Conservation (phyloP, 1,140 invertebrate species). For the Achroia grisella region DNA sequence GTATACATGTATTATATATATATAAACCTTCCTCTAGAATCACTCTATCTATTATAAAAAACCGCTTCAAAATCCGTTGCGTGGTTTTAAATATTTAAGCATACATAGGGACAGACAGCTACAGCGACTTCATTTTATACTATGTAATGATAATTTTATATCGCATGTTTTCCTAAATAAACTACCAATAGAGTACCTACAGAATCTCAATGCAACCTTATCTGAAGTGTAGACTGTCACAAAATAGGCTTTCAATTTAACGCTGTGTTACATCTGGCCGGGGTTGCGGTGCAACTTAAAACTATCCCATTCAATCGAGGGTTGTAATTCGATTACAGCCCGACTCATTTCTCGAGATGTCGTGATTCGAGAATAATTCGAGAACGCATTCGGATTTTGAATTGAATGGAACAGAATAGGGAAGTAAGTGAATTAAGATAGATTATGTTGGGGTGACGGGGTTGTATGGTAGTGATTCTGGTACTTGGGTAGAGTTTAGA, state of each 20-base stretch:
- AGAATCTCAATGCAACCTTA: background rate
- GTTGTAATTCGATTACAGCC: slow-evolving; percentile 46
- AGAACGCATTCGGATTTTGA: slow-evolving; percentile 33
- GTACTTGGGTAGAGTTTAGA: too few species aligned
- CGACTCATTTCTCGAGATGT: slow-evolving; percentile 44
- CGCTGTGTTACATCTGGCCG: slow-evolving; percentile 8
- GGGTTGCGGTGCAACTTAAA: slow-evolving; percentile 30
- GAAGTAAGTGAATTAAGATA: slow-evolving; percentile 53
- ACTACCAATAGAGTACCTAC: too few species aligned
- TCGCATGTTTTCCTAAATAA: background rate
- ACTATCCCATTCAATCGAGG: slow-evolving; percentile 33
- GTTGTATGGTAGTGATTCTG: too few species aligned
- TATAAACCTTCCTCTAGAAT: too few species aligned
- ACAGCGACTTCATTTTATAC: too few species aligned
- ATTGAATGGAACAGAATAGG: slow-evolving; percentile 29
- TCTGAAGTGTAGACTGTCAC: background rate
- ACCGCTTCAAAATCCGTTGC: too few species aligned
- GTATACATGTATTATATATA: too few species aligned
- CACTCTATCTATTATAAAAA: too few species aligned
- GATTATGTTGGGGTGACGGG: slow-evolving; percentile 21
- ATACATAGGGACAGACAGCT: too few species aligned
- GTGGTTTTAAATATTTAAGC: too few species aligned
- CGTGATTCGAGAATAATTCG: slow-evolving; percentile 44
- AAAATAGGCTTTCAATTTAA: slow-evolving; percentile 10
- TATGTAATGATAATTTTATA: too few species aligned